phyloP scores from a whole-genome alignment of 2,113 vertebrate genomes.

The Varanus komodoensis region DNA sequence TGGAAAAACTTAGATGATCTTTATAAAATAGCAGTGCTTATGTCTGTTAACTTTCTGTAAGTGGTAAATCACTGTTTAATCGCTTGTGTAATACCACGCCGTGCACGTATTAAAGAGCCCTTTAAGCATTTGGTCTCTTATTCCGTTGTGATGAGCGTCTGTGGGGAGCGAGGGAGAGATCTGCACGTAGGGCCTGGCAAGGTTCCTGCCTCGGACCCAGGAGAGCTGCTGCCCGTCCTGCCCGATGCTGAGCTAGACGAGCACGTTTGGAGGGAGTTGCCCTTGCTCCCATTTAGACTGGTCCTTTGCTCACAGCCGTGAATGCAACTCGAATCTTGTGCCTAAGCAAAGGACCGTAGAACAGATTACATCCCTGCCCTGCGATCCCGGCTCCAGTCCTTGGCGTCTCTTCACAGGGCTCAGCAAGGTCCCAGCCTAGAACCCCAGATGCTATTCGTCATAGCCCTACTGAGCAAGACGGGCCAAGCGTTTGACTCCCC shows the following conservation, averaged over 20 bases:
- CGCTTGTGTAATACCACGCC: neutral
- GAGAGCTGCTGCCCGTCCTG: too few species aligned
- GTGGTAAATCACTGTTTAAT: neutral
- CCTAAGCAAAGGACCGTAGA: too few species aligned
- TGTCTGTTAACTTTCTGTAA: neutral
- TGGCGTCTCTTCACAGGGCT: too few species aligned
- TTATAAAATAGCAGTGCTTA: neutral
- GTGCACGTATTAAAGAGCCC: constrained; percentile 45
- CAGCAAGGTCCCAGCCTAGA: neutral
- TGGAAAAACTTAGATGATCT: neutral
- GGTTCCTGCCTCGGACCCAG: neutral
- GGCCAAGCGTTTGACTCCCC: too few species aligned
- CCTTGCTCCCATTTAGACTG: too few species aligned
- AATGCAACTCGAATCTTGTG: too few species aligned
- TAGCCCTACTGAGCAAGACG: neutral
- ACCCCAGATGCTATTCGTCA: neutral
- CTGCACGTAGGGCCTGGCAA: neutral
- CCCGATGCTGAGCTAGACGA: too few species aligned
- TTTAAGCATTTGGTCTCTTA: neutral
- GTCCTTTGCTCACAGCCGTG: too few species aligned
- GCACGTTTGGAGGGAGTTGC: too few species aligned
- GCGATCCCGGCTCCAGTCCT: too few species aligned
- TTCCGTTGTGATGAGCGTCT: neutral
- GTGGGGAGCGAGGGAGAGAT: neutral
- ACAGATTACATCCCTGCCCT: too few species aligned